phyloP scores from a whole-genome alignment of 2,888 invertebrate species.

The Dicranocentrus wangi region DNA sequence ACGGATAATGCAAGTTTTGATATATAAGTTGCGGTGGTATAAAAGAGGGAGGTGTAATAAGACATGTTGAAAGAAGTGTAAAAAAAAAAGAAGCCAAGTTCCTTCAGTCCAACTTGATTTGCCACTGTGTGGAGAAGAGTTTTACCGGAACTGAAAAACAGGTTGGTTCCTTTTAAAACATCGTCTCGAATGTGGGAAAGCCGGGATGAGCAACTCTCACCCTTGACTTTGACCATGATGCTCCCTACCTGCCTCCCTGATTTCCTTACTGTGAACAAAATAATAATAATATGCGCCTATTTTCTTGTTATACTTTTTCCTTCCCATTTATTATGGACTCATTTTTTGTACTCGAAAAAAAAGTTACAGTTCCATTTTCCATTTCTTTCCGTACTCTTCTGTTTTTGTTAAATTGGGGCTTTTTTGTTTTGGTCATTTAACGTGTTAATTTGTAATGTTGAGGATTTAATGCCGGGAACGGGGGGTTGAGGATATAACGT shows the following conservation, averaged over 20 bases:
- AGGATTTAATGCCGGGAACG: no score
- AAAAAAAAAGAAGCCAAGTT: not conserved
- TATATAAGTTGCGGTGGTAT: no score
- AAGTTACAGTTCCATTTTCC: no score
- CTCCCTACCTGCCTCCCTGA: constrained; percentile 60
- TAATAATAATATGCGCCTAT: not conserved
- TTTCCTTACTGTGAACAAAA: constrained; percentile 48
- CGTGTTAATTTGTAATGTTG: constrained; percentile 61
- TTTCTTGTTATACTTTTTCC: not conserved
- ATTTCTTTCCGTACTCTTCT: not conserved
- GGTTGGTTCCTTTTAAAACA: constrained; percentile 68
- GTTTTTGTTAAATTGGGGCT: not conserved
- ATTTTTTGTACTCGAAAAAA: constrained; percentile 12
- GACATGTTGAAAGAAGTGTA: not conserved
- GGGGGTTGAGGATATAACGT: no score
- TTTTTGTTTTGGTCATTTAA: constrained; percentile 16
- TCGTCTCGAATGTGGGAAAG: constrained; percentile 72
- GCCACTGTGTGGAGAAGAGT: constrained; percentile 24
- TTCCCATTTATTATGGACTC: not conserved
- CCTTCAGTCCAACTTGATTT: not conserved
- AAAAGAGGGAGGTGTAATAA: no score
- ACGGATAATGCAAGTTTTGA: no score
- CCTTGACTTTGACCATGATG: constrained; percentile 70
- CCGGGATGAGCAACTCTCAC: constrained; percentile 71
- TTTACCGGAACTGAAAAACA: constrained; percentile 71